Evolutionary conservation across 2,113 vertebrate species (phyloP).

Genomic region (Ranitomeya variabilis): DNA sequence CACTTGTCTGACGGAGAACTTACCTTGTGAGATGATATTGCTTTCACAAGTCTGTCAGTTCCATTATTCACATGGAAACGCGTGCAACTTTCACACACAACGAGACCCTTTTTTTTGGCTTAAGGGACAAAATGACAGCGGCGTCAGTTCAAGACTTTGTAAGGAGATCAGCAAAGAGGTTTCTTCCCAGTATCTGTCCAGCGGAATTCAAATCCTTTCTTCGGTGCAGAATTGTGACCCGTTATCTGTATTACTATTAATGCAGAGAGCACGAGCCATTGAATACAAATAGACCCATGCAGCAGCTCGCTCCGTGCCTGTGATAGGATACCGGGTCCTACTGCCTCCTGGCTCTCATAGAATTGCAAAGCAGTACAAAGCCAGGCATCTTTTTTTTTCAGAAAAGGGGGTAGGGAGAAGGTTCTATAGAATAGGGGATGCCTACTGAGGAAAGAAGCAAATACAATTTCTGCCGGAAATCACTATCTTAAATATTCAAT

Average conservation of each 20-base stretch:
- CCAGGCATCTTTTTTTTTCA: slow-evolving; percentile 60
- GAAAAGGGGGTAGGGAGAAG: slow-evolving; percentile 56
- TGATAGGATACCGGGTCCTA: slow-evolving; percentile 85
- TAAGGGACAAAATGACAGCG: slow-evolving; percentile 45
- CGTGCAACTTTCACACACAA: slow-evolving; percentile 79
- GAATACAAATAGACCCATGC: slow-evolving; percentile 80
- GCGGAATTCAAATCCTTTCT: slow-evolving; percentile 72
- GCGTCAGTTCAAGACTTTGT: slow-evolving; percentile 26
- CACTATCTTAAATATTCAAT: neutral
- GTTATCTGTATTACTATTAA: slow-evolving; percentile 73
- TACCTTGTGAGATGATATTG: slow-evolving; percentile 65
- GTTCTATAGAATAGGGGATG: slow-evolving; percentile 32
- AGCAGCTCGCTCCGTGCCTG: slow-evolving; percentile 75
- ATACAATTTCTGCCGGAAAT: slow-evolving; percentile 19
- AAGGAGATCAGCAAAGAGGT: slow-evolving; percentile 44
- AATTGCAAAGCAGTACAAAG: slow-evolving; percentile 67
- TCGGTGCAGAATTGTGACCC: slow-evolving; percentile 72
- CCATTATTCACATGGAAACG: slow-evolving; percentile 66
- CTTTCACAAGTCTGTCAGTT: slow-evolving; percentile 70
- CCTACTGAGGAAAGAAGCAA: neutral
- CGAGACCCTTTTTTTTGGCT: slow-evolving; percentile 48
- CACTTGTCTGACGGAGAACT: slow-evolving; percentile 58
- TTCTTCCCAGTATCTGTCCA: slow-evolving; percentile 60
- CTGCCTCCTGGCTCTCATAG: slow-evolving; percentile 68
- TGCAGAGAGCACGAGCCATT: slow-evolving; percentile 75